Evolutionary conservation across 2,797 vertebrate genomes (phyloP), one percentile per base, ranked within the genome.

Genomic region (Leptatherina wallacei): DNA sequence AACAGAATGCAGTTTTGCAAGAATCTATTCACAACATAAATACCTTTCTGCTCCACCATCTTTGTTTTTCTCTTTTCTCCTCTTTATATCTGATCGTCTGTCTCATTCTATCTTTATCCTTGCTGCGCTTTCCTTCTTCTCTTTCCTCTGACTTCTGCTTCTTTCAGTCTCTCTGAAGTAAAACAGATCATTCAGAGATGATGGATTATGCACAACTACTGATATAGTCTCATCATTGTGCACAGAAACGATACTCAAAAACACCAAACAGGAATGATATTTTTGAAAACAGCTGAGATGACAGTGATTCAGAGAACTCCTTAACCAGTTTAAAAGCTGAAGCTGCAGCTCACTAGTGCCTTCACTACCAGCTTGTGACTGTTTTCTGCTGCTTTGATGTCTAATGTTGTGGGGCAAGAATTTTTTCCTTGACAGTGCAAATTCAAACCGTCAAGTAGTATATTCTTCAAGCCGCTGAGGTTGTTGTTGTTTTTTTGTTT

Each of bases 1-100:
- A 30, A 11, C 80, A 68, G 77, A 89, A 92, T 89, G 77, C 59
- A 18, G 87, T 65, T 79, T 56, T 68, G 54, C 89, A 58, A 64
- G 82, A 85, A 66, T 52, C 24, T 12, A 22, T 5, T 42, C 47
- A 75, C 22, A 62, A 11, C 55, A 13, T 11, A 29, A 59, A 77
- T 64, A 54, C 35, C 35, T 35, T 40, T 69, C 22, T 38, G 3
- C 12, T 51, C 49, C 16, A 3, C 22, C 10, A 44, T 33, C 27
- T 65, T 24, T 65, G 4, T 72, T 20, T 22, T 27, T n/a, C 9
- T 3, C 16, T 18, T 0, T 27, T 18, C 13, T 12, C 20, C 1
- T 49, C 11, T 40, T 42, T 52, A 2, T 55, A 29, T 52, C 36
- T 54, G 30, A 16, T 22, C 4, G 12, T 4, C 1, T 24, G 1